A percentile compares a stretch with the other conserved stretches of the same genome.
Conservation (phyloP, 2,797 vertebrate species). For the Leptoclinus maculatus region DNA sequence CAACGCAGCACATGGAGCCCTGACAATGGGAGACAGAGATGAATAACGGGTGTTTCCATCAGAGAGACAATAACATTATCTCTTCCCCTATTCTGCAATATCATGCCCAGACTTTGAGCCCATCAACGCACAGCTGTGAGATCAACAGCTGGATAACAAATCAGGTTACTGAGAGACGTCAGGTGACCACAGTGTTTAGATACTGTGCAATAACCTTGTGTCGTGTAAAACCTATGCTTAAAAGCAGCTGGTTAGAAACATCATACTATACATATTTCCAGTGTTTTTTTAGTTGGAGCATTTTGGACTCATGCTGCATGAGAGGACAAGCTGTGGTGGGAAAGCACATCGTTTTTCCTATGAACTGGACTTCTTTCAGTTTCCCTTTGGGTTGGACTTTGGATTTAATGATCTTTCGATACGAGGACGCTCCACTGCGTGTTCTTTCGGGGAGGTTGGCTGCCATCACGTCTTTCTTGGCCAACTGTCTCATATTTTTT, state of each 20-base stretch:
- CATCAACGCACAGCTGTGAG: constrained; percentile 43
- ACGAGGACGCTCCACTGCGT: background rate
- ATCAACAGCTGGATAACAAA: constrained; percentile 35
- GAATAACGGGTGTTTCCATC: constrained; percentile 23
- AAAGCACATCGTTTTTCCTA: constrained; percentile 7
- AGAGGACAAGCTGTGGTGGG: background rate
- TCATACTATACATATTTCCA: background rate
- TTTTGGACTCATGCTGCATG: background rate
- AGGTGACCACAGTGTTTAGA: background rate
- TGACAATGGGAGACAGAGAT: background rate
- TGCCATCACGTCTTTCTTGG: background rate
- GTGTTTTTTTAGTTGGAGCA: background rate
- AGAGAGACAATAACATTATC: constrained; percentile 50
- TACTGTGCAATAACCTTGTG: background rate
- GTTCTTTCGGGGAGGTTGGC: background rate
- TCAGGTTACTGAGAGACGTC: background rate
- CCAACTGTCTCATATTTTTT: background rate
- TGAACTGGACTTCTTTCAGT: background rate
- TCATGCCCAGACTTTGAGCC: constrained; percentile 56
- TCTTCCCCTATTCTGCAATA: constrained; percentile 66
- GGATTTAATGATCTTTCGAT: background rate
- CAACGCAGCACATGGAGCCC: background rate
- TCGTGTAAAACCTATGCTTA: background rate
- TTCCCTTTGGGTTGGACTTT: constrained; percentile 22
- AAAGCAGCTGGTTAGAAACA: background rate